Conservation (phyloP, 2,888 invertebrate genomes). For the Agrotis exclamationis region DNA sequence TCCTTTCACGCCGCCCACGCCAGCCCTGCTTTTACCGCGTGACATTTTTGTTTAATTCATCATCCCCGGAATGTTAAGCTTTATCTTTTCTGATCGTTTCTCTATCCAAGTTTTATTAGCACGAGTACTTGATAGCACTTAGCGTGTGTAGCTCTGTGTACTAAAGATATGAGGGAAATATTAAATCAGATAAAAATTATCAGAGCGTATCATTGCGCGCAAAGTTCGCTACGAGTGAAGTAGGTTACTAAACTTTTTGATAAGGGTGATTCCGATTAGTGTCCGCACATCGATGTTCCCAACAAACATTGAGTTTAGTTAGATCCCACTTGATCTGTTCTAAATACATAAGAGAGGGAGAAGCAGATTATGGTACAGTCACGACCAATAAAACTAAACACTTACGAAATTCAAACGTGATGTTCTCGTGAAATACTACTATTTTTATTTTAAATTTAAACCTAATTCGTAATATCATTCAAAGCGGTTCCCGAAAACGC, state of each 20-base stretch:
- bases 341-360: neutral
- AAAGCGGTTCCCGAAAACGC: too few species aligned
- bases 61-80: neutral
- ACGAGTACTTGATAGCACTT: constrained; percentile 2
- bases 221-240: constrained; percentile 18
- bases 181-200: neutral
- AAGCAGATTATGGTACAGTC: too few species aligned
- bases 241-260: constrained; percentile 26
- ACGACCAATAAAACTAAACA: too few species aligned
- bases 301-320: neutral
- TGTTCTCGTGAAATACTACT: too few species aligned
- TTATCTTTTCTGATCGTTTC: neutral
- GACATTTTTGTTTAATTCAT: neutral
- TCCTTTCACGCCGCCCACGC: neutral
- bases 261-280: neutral
- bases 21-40: neutral
- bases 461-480: too few species aligned
- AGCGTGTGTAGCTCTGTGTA: neutral
- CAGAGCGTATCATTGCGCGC: constrained; percentile 20
- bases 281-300: neutral
- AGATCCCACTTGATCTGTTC: neutral
- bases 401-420: too few species aligned
- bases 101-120: neutral
- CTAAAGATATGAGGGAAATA: neutral
- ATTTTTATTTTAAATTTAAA: too few species aligned